Conservation (phyloP, 2,113 vertebrate genomes). For the Corythaeola cristata region DNA sequence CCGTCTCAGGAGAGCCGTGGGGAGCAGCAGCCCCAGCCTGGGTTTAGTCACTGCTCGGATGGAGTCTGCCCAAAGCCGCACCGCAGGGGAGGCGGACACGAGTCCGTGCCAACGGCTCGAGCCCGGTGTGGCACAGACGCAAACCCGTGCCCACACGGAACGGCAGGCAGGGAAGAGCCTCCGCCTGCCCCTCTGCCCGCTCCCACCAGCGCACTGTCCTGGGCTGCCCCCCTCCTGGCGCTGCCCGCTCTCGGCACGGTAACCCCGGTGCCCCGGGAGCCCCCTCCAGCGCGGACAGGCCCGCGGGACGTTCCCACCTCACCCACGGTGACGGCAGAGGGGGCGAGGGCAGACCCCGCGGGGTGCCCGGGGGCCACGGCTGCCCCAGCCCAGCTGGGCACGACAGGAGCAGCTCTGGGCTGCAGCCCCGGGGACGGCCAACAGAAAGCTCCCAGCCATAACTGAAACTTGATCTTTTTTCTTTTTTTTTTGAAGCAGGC, state of each 20-base stretch:
- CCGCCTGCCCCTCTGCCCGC: not conserved
- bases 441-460: not conserved
- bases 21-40: not conserved
- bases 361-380: too few species aligned
- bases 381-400: not conserved
- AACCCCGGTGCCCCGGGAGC: too few species aligned
- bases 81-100: rapidly evolving
- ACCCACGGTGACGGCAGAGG: too few species aligned
- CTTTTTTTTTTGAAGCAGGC: not conserved
- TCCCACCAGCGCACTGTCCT: not conserved
- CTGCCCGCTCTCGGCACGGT: too few species aligned
- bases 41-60: not conserved
- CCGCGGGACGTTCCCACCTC: too few species aligned
- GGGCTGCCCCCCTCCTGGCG: too few species aligned
- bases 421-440: not conserved
- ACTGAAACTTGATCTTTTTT: not conserved
- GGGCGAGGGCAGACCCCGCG: not conserved
- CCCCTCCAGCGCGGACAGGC: not conserved
- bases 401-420: not conserved
- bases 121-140: rapidly evolving
- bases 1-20: rapidly evolving
- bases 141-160: rapidly evolving
- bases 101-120: rapidly evolving
- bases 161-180: not conserved
- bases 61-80: not conserved